Evolutionary conservation across 2,113 vertebrate species (phyloP).

Genomic region (Phyllostomus discolor): DNA sequence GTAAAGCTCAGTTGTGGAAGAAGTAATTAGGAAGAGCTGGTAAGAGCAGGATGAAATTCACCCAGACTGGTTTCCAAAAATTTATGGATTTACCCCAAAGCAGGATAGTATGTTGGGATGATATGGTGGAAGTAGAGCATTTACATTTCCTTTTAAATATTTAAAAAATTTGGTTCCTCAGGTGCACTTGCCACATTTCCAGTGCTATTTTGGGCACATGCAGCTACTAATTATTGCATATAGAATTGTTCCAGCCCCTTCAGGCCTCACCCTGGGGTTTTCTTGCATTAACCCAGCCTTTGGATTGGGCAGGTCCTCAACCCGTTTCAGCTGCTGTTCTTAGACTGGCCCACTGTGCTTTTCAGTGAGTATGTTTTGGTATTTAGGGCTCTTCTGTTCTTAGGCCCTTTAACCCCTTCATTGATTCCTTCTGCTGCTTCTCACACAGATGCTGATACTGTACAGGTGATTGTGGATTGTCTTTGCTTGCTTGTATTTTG

Average conservation of each 20-base stretch:
- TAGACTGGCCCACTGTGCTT: neutral
- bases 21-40: neutral
- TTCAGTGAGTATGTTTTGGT: neutral
- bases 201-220: neutral
- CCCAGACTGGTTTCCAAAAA: neutral
- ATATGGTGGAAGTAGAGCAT: neutral
- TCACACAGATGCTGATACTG: neutral
- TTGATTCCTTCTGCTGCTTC: neutral
- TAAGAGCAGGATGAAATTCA: neutral
- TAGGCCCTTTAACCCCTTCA: neutral
- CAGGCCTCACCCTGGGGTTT: neutral
- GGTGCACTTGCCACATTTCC: neutral
- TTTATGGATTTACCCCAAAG: neutral
- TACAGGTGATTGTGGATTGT: neutral
- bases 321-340: neutral
- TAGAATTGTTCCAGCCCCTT: neutral
- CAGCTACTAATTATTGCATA: neutral
- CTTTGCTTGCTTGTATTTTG: neutral
- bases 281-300: neutral
- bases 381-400: neutral
- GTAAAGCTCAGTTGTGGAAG: neutral
- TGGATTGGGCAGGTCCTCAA: neutral
- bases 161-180: neutral
- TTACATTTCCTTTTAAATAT: conserved; percentile 1
- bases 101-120: neutral